Percentiles rank a stretch among this genome's conserved stretches.
These are phyloP conservation scores for Microctonus brassicae DNA, from an alignment of 2,888 invertebrate species.

Conservation along the genomic window DNA sequence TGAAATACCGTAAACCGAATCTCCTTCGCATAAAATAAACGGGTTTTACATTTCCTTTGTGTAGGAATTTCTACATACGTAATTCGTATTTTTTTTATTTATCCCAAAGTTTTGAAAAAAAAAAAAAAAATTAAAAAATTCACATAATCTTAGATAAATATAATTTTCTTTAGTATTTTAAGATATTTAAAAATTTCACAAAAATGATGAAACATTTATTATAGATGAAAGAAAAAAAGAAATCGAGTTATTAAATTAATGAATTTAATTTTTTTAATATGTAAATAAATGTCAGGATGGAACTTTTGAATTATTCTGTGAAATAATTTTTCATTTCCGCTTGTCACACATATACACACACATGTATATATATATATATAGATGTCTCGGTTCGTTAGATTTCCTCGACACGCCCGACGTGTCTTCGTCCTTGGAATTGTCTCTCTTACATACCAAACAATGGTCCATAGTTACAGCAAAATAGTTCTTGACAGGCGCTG, in stretches of 20 bases:
- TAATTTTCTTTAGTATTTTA: too few species aligned
- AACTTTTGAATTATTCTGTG: background rate
- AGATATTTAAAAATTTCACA: too few species aligned
- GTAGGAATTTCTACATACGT: background rate
- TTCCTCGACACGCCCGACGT: slow-evolving; percentile 18
- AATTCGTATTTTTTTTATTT: slow-evolving; percentile 2
- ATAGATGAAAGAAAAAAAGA: too few species aligned
- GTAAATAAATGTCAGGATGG: background rate
- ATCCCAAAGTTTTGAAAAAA: background rate
- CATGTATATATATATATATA: background rate
- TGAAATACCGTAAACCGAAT: slow-evolving; percentile 54
- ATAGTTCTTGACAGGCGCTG: slow-evolving; percentile 11
- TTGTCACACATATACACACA: background rate
- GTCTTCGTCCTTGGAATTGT: slow-evolving; percentile 14
- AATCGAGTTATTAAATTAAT: too few species aligned
- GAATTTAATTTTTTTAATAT: background rate
- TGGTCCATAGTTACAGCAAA: slow-evolving; percentile 12
- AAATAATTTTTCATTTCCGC: slow-evolving; percentile 13
- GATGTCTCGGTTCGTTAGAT: slow-evolving; percentile 21
- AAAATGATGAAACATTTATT: too few species aligned
- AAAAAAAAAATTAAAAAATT: too few species aligned
- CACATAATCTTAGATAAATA: too few species aligned
- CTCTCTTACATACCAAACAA: slow-evolving; percentile 8
- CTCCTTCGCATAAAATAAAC: slow-evolving; percentile 44
- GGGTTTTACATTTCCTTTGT: slow-evolving; percentile 24